These are phyloP conservation scores for Mesitornis unicolor DNA, from an alignment of 2,113 vertebrate genomes.

Conservation along the genomic window DNA sequence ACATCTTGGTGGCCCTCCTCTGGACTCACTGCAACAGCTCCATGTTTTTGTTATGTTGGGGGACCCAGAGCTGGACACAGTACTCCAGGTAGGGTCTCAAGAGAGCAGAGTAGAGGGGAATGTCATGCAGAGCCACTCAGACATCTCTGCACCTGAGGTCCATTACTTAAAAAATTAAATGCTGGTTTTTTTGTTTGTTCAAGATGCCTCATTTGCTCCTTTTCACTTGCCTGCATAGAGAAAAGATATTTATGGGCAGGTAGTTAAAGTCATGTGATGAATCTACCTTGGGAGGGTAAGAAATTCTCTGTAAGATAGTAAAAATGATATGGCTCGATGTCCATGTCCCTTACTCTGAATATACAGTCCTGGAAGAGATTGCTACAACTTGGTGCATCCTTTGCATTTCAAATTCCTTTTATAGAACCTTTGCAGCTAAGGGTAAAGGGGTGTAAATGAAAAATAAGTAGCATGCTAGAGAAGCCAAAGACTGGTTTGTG, in stretches of 20 bases:
- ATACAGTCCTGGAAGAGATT: background rate
- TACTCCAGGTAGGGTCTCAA: too few relatives aligned
- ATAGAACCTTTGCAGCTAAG: background rate
- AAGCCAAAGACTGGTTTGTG: background rate
- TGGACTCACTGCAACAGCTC: too few relatives aligned
- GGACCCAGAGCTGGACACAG: too few relatives aligned
- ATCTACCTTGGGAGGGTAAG: background rate
- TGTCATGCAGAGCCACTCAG: background rate
- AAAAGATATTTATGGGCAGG: background rate
- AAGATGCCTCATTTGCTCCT: background rate
- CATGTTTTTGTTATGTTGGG: too few relatives aligned
- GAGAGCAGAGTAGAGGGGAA: too few relatives aligned
- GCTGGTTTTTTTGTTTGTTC: background rate
- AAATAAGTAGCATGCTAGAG: background rate
- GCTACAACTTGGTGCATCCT: background rate
- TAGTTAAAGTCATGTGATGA: background rate
- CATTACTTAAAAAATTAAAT: background rate
- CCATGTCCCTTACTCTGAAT: background rate
- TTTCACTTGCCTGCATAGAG: background rate
- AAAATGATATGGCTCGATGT: background rate
- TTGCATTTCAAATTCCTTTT: background rate
- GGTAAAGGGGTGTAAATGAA: background rate
- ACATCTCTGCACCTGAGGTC: background rate
- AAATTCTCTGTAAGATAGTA: background rate
- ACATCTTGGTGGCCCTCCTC: too few relatives aligned